phyloP scores from a whole-genome alignment of 2,113 vertebrate genomes.

The Austrofundulus limnaeus region DNA sequence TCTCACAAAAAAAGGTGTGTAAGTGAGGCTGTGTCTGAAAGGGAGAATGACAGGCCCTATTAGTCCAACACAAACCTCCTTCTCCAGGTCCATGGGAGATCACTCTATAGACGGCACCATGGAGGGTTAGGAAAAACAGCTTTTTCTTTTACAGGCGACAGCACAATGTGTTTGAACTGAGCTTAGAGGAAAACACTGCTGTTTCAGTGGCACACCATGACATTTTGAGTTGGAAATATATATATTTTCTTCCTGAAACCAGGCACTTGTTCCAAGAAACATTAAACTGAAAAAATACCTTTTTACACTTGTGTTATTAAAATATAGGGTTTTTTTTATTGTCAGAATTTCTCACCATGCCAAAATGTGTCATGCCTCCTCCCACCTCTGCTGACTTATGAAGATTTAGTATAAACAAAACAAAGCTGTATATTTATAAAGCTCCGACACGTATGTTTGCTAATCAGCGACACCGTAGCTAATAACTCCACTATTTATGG shows the following conservation, averaged over 20 bases:
- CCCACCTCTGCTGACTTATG: background rate
- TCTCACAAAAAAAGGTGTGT: background rate
- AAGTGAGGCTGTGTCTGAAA: slow-evolving; percentile 5
- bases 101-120: background rate
- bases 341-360: slow-evolving; percentile 5
- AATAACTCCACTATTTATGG: no score
- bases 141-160: slow-evolving; percentile 16
- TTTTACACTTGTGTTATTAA: slow-evolving; percentile 9
- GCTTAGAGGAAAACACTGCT: slow-evolving; percentile 3
- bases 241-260: slow-evolving; percentile 9
- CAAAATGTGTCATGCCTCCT: background rate
- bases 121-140: background rate
- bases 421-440: no score
- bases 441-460: no score
- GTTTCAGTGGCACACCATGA: slow-evolving; percentile 30
- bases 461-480: no score
- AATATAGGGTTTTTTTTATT: slow-evolving; percentile 4
- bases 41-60: slow-evolving; percentile 5
- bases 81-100: slow-evolving; percentile 5
- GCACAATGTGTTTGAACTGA: background rate
- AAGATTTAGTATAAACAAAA: background rate
- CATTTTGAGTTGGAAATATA: slow-evolving; percentile 23
- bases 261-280: slow-evolving; percentile 4
- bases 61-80: background rate
- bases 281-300: background rate